Percentiles rank a stretch among this genome's conserved stretches.
phyloP scores from a whole-genome alignment of 2,797 vertebrate species.

The Pangasius djambal region DNA sequence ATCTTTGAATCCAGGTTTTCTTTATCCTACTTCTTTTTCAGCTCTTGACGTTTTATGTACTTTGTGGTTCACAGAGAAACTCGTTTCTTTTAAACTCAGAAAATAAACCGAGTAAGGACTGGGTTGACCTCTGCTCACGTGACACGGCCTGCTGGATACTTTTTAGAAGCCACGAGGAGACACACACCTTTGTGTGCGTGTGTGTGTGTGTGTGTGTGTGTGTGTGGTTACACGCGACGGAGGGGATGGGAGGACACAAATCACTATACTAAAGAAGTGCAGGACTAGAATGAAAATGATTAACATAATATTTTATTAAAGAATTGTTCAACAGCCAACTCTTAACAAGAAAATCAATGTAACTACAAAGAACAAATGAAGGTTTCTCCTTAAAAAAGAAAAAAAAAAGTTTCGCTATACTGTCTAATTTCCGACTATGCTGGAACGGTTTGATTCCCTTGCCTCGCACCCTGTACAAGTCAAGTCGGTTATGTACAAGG shows the following conservation, averaged over 20 bases:
- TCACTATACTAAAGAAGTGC: constrained; percentile 47
- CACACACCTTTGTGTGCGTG: constrained; percentile 56
- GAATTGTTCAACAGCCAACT: constrained; percentile 95
- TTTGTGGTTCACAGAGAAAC: background rate
- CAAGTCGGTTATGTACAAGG: constrained; percentile 92
- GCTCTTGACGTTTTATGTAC: background rate
- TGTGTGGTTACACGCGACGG: background rate
- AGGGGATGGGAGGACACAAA: background rate
- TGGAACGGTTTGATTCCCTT: constrained; percentile 81
- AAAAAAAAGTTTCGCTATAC: constrained; percentile 81
- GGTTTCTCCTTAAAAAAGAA: constrained; percentile 62
- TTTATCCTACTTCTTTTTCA: background rate
- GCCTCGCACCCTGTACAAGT: constrained; percentile 87
- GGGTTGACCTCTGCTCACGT: constrained; percentile 59
- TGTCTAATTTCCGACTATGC: constrained; percentile 91
- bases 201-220: constrained; percentile 52
- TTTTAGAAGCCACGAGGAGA: constrained; percentile 48
- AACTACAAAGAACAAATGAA: constrained; percentile 94
- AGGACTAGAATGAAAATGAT: constrained; percentile 80
- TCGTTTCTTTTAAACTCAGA: constrained; percentile 13
- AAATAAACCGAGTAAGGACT: constrained; percentile 27
- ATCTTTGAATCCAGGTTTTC: background rate
- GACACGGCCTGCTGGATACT: constrained; percentile 50
- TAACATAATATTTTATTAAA: constrained; percentile 99
- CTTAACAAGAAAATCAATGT: constrained; percentile 88